Evolutionary conservation across 1,140 invertebrate species (phyloP).

Genomic region (Eurosta solidaginis): DNA sequence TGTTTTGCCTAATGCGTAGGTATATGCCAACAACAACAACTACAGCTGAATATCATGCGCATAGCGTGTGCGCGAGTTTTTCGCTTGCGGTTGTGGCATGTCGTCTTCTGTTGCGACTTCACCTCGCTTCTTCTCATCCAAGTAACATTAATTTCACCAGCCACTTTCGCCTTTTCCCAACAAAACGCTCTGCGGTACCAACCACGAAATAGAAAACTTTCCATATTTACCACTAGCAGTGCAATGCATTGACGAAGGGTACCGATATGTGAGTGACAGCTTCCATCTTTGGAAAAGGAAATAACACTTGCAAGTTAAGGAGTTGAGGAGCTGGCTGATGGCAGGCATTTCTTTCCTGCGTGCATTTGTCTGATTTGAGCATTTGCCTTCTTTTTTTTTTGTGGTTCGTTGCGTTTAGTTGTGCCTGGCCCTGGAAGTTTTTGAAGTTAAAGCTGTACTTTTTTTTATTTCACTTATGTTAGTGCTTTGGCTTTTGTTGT

Average conservation of each 20-base stretch:
- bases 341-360: background rate
- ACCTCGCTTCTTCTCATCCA: background rate
- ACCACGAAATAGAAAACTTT: constrained; percentile 7
- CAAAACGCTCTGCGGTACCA: background rate
- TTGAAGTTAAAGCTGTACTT: background rate
- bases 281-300: background rate
- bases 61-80: background rate
- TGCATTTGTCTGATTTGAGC: background rate
- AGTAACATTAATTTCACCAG: background rate
- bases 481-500: constrained; percentile 9
- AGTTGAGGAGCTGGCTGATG: background rate
- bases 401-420: background rate
- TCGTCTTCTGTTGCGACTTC: constrained; percentile 1
- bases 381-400: background rate
- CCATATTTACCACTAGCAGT: background rate
- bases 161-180: background rate
- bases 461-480: background rate
- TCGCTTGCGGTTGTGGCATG: constrained; percentile 10
- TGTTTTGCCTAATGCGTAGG: background rate
- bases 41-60: background rate
- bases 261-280: background rate
- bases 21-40: background rate
- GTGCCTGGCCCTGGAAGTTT: too few species aligned
- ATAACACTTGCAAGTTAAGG: background rate
- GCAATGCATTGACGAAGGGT: background rate